Evolutionary conservation across 1,140 invertebrate genomes (phyloP).

Genomic region (Magallana gigas): DNA sequence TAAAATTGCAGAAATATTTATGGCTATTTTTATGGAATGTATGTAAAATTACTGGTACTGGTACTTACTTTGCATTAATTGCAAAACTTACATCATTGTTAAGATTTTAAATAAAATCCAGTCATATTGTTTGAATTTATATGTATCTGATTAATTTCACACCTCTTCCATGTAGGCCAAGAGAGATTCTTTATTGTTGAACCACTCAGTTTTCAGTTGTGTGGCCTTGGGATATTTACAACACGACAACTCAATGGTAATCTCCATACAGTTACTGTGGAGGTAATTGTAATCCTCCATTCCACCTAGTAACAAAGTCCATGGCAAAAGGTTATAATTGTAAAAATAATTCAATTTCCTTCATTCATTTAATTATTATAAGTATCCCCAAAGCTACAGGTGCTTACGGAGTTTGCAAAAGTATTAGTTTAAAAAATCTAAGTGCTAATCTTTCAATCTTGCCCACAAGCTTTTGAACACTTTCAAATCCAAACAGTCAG

Average conservation of each 20-base stretch:
- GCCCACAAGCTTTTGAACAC: too few relatives aligned
- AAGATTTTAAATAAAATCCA: too few relatives aligned
- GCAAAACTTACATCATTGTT: too few relatives aligned
- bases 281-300: constrained; percentile 99
- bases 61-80: not conserved
- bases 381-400: too few relatives aligned
- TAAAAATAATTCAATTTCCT: too few relatives aligned
- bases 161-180: constrained; percentile 92
- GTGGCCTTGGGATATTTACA: constrained; percentile 95
- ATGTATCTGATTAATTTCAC: constrained; percentile 50
- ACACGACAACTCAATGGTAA: constrained; percentile 98
- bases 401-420: too few relatives aligned
- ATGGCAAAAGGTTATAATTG: too few relatives aligned
- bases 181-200: constrained; percentile 93
- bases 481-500: too few relatives aligned
- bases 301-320: constrained; percentile 81
- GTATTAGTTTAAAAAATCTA: too few relatives aligned
- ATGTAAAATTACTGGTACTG: not conserved
- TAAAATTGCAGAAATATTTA: too few relatives aligned
- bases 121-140: not conserved
- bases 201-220: constrained; percentile 94
- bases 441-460: too few relatives aligned
- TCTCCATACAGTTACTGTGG: constrained; percentile 98
- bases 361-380: too few relatives aligned
- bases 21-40: not conserved